Evolutionary conservation across 1,140 invertebrate species (phyloP).

Genomic region (Stegodyphus dumicola): DNA sequence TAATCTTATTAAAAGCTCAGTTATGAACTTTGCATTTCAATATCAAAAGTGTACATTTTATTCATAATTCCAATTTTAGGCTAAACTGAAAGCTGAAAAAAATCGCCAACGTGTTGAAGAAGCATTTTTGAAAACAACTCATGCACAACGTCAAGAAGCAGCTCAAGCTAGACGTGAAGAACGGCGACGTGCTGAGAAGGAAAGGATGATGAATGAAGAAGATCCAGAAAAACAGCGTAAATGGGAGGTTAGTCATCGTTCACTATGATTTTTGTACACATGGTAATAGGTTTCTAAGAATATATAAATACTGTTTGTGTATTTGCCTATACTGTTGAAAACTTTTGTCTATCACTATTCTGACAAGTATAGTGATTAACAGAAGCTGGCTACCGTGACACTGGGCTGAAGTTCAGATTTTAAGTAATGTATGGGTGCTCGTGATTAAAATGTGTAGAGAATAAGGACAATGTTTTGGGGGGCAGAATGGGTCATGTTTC

Average conservation of each 20-base stretch:
- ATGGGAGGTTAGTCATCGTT: constrained; percentile 77
- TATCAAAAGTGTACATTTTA: no score
- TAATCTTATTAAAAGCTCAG: no score
- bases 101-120: constrained; percentile 92
- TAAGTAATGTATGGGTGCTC: background rate
- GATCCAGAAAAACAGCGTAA: constrained; percentile 97
- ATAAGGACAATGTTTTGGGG: no score
- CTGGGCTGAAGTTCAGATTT: background rate
- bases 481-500: no score
- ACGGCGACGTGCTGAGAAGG: constrained; percentile 90
- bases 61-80: constrained; percentile 70
- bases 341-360: no score
- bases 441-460: no score
- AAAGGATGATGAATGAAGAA: constrained; percentile 87
- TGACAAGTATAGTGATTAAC: background rate
- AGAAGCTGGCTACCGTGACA: background rate
- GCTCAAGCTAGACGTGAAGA: constrained; percentile 85
- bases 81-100: constrained; percentile 89
- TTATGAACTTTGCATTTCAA: no score
- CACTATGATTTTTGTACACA: background rate
- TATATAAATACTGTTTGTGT: background rate
- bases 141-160: constrained; percentile 89
- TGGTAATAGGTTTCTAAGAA: background rate
- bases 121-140: constrained; percentile 91
- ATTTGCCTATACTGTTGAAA: no score